phyloP scores from a whole-genome alignment of 2,113 vertebrate species.

The Percina caprodes region DNA sequence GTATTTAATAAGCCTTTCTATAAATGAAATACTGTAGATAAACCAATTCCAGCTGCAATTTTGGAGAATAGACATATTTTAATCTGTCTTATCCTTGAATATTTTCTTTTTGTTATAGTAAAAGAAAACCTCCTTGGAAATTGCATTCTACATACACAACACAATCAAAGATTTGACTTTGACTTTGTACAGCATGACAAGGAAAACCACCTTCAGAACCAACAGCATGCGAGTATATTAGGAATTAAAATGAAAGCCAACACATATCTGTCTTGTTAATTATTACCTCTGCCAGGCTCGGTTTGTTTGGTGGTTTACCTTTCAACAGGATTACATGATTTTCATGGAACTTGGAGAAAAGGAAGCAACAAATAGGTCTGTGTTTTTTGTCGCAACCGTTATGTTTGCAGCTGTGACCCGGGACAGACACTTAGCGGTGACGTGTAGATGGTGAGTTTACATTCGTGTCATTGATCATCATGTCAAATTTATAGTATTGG shows the following conservation, averaged over 20 bases:
- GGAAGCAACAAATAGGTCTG: no score
- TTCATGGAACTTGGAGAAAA: no score
- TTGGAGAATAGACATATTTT: conserved; percentile 21
- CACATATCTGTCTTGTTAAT: conserved; percentile 26
- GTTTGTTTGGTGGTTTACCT: no score
- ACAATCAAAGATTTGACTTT: conserved; percentile 30
- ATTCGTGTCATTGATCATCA: no score
- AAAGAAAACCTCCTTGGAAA: conserved; percentile 23
- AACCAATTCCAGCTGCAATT: conserved; percentile 25
- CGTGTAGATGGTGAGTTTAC: no score
- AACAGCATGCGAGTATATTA: neutral
- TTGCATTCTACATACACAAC: conserved; percentile 27
- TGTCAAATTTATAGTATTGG: no score
- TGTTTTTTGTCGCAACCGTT: no score
- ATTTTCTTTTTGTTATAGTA: conserved; percentile 11
- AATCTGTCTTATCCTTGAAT: conserved; percentile 13
- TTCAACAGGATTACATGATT: no score
- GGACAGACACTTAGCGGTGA: no score
- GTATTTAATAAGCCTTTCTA: conserved; percentile 8
- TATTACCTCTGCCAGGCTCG: no score
- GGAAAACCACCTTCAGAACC: conserved; percentile 30
- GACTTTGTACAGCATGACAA: conserved; percentile 1
- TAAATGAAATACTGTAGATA: conserved; percentile 14
- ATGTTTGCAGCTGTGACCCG: no score
- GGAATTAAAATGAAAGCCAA: neutral